These are phyloP conservation scores for Lithophane ornitopus DNA, from an alignment of 2,888 invertebrate species.

Conservation along the genomic window DNA sequence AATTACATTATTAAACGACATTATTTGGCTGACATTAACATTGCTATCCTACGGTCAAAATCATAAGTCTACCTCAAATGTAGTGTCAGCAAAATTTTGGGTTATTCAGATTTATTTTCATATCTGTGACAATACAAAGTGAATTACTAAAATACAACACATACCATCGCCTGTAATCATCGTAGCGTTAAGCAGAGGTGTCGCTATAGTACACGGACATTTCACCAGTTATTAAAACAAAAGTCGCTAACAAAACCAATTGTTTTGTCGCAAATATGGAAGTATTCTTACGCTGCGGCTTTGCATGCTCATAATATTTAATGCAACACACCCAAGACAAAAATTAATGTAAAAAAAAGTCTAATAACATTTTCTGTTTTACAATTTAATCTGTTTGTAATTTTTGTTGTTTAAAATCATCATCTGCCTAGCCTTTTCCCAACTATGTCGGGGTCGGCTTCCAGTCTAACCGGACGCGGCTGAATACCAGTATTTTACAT, in stretches of 20 bases:
- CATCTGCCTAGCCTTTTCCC: no score
- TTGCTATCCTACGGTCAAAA: neutral
- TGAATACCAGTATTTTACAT: no score
- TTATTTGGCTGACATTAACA: slow-evolving; percentile 44
- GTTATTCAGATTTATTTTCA: slow-evolving; percentile 34
- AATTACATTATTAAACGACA: slow-evolving; percentile 19
- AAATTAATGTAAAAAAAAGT: slow-evolving; percentile 1
- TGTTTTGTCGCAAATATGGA: slow-evolving; percentile 27
- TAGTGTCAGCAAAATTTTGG: slow-evolving; percentile 36
- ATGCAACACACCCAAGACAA: slow-evolving; percentile 52
- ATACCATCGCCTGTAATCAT: neutral
- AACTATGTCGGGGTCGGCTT: no score
- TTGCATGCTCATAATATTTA: slow-evolving; percentile 3
- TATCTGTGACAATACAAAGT: slow-evolving; percentile 11
- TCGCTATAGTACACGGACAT: neutral
- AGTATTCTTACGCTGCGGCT: slow-evolving; percentile 31
- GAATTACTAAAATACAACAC: neutral
- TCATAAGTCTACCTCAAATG: neutral
- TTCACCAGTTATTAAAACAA: neutral
- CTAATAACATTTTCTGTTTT: neutral
- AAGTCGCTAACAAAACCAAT: neutral
- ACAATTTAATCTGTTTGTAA: neutral
- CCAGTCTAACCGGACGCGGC: no score
- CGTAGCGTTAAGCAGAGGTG: neutral
- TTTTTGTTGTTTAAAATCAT: slow-evolving; percentile 12